A percentile compares a stretch with the other conserved stretches of the same genome.
These are phyloP conservation scores for Pangasius larnaudii DNA, from an alignment of 2,797 vertebrate species.

Conservation along the genomic window DNA sequence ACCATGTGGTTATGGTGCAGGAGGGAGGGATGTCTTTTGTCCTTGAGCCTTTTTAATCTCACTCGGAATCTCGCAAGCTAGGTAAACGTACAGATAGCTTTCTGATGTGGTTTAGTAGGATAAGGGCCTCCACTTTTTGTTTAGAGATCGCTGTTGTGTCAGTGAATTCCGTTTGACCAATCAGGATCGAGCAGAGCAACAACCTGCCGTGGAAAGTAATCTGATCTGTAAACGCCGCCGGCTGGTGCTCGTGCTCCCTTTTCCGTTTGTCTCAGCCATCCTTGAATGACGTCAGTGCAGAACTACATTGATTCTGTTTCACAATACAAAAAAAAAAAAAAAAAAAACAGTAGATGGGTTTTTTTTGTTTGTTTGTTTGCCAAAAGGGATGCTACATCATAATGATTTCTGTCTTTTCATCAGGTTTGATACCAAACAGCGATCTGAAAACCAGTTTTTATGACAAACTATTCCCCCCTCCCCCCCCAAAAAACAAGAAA, in stretches of 20 bases:
- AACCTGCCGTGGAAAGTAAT: conserved; percentile 27
- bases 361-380: conserved; percentile 49
- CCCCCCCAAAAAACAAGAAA: neutral
- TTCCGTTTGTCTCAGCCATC: conserved; percentile 31
- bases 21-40: conserved; percentile 17
- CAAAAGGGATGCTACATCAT: conserved; percentile 74
- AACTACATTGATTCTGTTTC: conserved; percentile 35
- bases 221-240: conserved; percentile 43
- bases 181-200: conserved; percentile 36
- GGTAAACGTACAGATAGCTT: conserved; percentile 9
- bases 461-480: conserved; percentile 31
- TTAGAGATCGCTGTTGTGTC: conserved; percentile 14
- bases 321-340: conserved; percentile 30
- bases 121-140: conserved; percentile 22
- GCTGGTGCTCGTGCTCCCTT: conserved; percentile 29
- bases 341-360: conserved; percentile 41
- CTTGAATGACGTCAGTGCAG: conserved; percentile 44
- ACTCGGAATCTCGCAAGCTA: conserved; percentile 2
- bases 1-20: conserved; percentile 31
- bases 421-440: conserved; percentile 47
- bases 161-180: conserved; percentile 45
- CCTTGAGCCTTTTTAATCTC: conserved; percentile 14
- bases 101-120: conserved; percentile 4
- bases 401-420: conserved; percentile 73
- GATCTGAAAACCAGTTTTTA: conserved; percentile 47